Evolutionary conservation across 2,113 vertebrate genomes (phyloP).

Genomic region (Serilophus lunatus): DNA sequence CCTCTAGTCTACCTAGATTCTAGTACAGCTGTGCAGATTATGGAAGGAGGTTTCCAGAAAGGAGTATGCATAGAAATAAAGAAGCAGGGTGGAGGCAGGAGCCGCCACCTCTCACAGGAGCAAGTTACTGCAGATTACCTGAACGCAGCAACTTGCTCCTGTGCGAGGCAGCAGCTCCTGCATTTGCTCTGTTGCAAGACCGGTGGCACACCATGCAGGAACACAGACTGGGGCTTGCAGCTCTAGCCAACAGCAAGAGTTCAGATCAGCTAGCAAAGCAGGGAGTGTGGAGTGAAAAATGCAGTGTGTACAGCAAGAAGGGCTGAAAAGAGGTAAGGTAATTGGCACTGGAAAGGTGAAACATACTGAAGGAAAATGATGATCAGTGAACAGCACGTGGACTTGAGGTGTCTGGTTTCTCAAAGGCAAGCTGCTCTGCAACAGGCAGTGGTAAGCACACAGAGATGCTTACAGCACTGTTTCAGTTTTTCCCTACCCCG

Average conservation of each 20-base stretch:
- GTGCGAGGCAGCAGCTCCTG: slow-evolving; percentile 58
- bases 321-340: background rate
- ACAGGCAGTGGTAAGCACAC: background rate
- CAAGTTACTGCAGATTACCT: slow-evolving; percentile 44
- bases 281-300: background rate
- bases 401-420: background rate
- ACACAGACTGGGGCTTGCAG: background rate
- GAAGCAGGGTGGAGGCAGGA: slow-evolving; percentile 27
- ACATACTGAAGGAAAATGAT: background rate
- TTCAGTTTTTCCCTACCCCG: background rate
- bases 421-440: background rate
- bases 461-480: background rate
- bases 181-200: background rate
- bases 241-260: background rate
- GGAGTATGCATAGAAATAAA: background rate
- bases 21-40: background rate
- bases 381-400: background rate
- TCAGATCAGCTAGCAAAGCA: background rate
- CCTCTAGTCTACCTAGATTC: background rate
- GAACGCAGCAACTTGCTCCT: slow-evolving; percentile 45
- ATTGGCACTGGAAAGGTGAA: background rate
- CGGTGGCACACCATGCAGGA: background rate
- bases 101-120: slow-evolving; percentile 1
- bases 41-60: background rate
- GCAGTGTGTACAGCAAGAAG: background rate